A percentile compares a stretch with the other conserved stretches of the same genome.
Evolutionary conservation across 2,797 vertebrate species (phyloP).

Genomic region (Chelon auratus): DNA sequence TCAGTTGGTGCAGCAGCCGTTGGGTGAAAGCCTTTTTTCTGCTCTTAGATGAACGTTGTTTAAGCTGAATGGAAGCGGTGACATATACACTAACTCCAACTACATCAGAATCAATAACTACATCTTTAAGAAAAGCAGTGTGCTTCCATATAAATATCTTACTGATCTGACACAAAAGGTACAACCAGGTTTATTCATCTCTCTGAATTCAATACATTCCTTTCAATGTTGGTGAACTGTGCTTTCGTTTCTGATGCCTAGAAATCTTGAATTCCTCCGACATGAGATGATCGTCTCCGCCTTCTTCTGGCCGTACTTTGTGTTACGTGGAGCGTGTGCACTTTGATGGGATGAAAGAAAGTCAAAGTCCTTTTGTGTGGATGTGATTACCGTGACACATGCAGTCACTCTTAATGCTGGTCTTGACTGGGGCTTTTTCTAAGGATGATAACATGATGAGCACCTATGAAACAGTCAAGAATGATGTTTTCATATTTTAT

Average conservation of each 20-base stretch:
- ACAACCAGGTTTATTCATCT: conserved; percentile 26
- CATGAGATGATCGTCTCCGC: conserved; percentile 22
- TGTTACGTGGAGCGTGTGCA: background rate
- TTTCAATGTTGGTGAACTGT: conserved; percentile 29
- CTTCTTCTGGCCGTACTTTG: conserved; percentile 11
- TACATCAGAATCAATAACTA: conserved; percentile 21
- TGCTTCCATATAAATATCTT: background rate
- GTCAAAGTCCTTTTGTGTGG: conserved; percentile 55
- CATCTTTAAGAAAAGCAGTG: conserved; percentile 16
- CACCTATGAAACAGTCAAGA: conserved; percentile 21
- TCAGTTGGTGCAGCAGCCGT: background rate
- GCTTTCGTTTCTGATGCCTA: conserved; percentile 32
- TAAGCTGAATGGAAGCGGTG: conserved; percentile 12
- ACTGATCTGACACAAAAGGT: conserved; percentile 15
- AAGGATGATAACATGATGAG: conserved; percentile 31
- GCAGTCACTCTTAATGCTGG: conserved; percentile 38
- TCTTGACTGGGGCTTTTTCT: conserved; percentile 51
- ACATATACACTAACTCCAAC: background rate
- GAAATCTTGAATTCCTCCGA: conserved; percentile 26
- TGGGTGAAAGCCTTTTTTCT: conserved; percentile 18
- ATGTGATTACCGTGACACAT: conserved; percentile 36
- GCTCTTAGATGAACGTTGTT: conserved; percentile 18
- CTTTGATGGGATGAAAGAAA: conserved; percentile 40
- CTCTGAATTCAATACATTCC: conserved; percentile 25
- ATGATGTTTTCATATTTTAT: conserved; percentile 25